A percentile compares a stretch with the other conserved stretches of the same genome.
Conservation (phyloP, 2,113 vertebrate genomes). For the Mus pahari region DNA sequence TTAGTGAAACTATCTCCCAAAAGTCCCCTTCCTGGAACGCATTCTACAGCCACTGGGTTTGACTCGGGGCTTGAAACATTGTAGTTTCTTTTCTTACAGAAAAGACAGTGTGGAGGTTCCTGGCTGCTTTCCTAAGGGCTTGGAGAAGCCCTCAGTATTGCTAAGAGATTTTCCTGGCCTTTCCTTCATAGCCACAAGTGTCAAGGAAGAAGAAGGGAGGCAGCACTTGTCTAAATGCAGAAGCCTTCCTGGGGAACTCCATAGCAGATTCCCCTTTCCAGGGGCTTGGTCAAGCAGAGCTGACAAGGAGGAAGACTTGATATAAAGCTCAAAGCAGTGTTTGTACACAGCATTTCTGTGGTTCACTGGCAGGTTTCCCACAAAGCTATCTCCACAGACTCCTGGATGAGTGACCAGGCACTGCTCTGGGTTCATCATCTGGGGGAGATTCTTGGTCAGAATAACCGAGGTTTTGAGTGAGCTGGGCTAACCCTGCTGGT, state of each 20-base stretch:
- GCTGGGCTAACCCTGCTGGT: too few species aligned
- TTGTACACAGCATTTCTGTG: rapidly evolving
- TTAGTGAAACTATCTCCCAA: background rate
- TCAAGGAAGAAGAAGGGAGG: background rate
- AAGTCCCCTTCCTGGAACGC: background rate
- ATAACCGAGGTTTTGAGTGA: too few species aligned
- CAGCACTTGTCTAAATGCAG: background rate
- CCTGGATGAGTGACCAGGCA: background rate
- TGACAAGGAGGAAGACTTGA: background rate
- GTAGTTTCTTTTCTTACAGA: background rate
- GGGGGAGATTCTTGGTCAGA: background rate
- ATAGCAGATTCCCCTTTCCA: background rate
- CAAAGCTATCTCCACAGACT: background rate
- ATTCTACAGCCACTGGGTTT: background rate
- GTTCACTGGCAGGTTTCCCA: background rate
- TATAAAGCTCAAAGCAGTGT: background rate
- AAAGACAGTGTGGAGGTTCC: rapidly evolving
- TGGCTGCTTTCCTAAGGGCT: background rate
- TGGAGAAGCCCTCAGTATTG: rapidly evolving
- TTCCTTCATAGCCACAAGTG: background rate
- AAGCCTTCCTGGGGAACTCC: background rate
- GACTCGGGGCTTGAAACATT: background rate
- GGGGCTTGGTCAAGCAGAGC: background rate
- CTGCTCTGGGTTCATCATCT: background rate
- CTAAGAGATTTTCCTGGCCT: background rate